These are phyloP conservation scores for Maccullochella peelii DNA, from an alignment of 2,113 vertebrate species.

Conservation along the genomic window DNA sequence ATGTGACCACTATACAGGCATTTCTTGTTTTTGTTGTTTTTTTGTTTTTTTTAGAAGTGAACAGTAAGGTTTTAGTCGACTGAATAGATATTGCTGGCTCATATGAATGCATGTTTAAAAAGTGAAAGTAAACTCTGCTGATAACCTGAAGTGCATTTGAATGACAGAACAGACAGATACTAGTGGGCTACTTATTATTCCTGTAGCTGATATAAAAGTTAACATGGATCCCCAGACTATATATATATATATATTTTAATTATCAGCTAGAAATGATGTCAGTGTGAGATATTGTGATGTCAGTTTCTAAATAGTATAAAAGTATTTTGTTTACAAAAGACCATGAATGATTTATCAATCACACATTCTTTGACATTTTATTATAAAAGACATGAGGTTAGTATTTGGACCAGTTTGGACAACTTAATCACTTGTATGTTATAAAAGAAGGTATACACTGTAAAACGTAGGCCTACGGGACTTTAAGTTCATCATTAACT, in stretches of 20 bases:
- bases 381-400: not conserved
- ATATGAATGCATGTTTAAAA: not conserved
- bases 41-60: not conserved
- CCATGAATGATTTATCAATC: not conserved
- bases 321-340: not conserved
- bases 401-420: no score
- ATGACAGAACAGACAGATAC: not conserved
- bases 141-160: not conserved
- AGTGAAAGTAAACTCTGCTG: not conserved
- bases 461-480: no score
- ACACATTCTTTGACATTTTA: not conserved
- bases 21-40: not conserved
- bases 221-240: not conserved
- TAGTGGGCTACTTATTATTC: not conserved
- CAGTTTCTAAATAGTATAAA: no score
- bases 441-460: not conserved
- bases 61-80: not conserved
- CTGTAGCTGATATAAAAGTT: not conserved
- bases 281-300: not conserved
- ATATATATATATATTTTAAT: no score
- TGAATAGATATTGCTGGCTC: not conserved
- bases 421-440: no score
- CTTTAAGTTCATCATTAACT: not conserved
- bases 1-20: not conserved
- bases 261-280: no score